Percentiles rank a stretch among this genome's conserved stretches.
phyloP scores from a whole-genome alignment of 1,140 invertebrate genomes.

The Pseudomyrmex flavicornis region DNA sequence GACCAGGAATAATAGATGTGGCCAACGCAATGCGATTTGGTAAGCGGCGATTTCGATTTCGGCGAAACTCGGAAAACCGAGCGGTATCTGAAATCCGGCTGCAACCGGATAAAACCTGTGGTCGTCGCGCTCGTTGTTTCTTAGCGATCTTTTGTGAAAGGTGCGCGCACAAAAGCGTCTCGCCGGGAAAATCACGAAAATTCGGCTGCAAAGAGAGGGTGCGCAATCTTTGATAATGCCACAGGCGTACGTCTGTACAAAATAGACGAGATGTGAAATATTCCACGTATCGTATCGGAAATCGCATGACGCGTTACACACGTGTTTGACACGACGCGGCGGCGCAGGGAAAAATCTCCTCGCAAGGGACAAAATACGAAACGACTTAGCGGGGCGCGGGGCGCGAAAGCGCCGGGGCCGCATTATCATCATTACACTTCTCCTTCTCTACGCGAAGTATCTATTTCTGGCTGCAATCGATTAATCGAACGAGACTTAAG shows the following conservation, averaged over 20 bases:
- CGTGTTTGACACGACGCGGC: not conserved
- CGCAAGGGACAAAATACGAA: slow-evolving; percentile 51
- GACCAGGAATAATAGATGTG: slow-evolving; percentile 70
- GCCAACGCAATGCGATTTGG: slow-evolving; percentile 70
- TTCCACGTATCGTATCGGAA: slow-evolving; percentile 3
- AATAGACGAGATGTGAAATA: not conserved
- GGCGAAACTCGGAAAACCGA: slow-evolving; percentile 39
- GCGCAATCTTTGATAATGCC: not conserved
- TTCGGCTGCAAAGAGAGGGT: not conserved
- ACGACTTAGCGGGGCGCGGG: slow-evolving; percentile 3
- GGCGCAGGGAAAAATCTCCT: not conserved
- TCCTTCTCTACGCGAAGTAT: slow-evolving; percentile 50
- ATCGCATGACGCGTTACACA: slow-evolving; percentile 9
- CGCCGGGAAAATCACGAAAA: slow-evolving; percentile 2
- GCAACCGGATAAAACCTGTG: not conserved
- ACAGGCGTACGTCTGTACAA: not conserved
- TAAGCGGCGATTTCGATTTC: slow-evolving; percentile 47
- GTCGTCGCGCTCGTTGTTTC: not conserved
- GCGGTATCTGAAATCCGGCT: slow-evolving; percentile 40
- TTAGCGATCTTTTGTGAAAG: slow-evolving; percentile 20
- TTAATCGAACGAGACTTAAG: slow-evolving; percentile 76
- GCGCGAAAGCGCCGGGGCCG: slow-evolving; percentile 37
- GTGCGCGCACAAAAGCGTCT: not conserved
- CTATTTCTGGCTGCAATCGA: slow-evolving; percentile 72
- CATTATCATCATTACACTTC: slow-evolving; percentile 59